Evolutionary conservation across 2,888 invertebrate genomes (phyloP), one percentile per base, ranked within the genome.

Genomic region (Drosophila flavopinicola): DNA sequence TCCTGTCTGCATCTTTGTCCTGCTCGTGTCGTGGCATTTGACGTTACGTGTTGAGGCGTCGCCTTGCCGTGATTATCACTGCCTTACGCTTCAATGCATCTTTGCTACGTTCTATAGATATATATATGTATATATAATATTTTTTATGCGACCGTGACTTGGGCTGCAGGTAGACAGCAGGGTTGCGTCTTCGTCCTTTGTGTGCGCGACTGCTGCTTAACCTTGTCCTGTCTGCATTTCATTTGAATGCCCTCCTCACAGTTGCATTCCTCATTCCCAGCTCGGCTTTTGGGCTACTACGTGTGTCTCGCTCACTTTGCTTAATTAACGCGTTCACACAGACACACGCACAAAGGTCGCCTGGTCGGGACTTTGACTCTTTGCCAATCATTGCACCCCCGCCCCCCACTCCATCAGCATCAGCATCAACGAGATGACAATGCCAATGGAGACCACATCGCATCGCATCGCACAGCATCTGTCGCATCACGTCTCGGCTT

Each of bases 281-380:
- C n/a, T n/a, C n/a, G n/a, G n/a, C 24, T 20, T n/a, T 17, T 35
- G 33, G 11, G 53, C 17, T 44, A 11, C 59, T 71, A 83, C 83
- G 83, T 86, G 83, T 67, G 83, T 75, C 79, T 78, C 87, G 84
- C 87, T 84, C 77, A 82, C 85, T 82, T 84, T 84, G 87, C 87
- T 87, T 84, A 84, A 84, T 84, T 84, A 84, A 84, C 83, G 82
- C 85, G 73, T 69, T 66, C 75, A 69, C 78, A 72, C 59, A 70
- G 41, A 56, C 45, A 63, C 29, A 10, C 78, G 67, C 59, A 78
- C 75, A 82, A 69, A 75, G 78, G 80, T 79, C 71, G 80, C 61
- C 42, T 51, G 53, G 65, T 63, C 78, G 66, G 63, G 65, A 66
- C 79, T 85, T 86, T 86, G 85, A 85, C 78, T 86, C 79, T 85